phyloP scores from a whole-genome alignment of 1,140 invertebrate species.

The Rhagoletis zephyria region DNA sequence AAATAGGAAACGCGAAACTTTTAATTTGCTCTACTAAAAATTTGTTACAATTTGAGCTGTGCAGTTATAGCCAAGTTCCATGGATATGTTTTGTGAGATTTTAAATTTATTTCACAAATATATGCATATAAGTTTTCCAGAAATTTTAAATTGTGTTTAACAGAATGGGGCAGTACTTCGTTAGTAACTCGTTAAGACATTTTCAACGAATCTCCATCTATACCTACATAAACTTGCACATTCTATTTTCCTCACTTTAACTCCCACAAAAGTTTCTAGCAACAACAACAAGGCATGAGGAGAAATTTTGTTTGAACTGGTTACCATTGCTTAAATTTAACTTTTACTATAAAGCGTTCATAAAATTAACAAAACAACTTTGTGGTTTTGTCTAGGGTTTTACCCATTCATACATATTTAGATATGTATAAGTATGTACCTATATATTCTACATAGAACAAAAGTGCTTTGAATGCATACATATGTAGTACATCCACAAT shows the following conservation, averaged over 20 bases:
- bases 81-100: too few species aligned
- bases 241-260: neutral
- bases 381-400: neutral
- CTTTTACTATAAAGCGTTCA: neutral
- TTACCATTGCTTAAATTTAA: neutral
- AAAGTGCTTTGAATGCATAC: too few species aligned
- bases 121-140: too few species aligned
- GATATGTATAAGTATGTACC: neutral
- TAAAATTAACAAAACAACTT: conserved; percentile 24
- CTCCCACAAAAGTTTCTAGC: neutral
- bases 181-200: too few species aligned
- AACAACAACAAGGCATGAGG: neutral
- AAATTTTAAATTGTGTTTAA: too few species aligned
- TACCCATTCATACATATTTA: neutral
- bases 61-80: too few species aligned
- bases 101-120: too few species aligned
- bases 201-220: too few species aligned
- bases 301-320: neutral
- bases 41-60: too few species aligned
- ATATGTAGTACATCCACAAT: neutral
- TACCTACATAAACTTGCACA: neutral
- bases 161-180: too few species aligned
- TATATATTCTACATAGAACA: neutral
- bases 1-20: too few species aligned
- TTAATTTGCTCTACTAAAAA: too few species aligned